phyloP scores from a whole-genome alignment of 2,888 invertebrate genomes.

The Agrochola circellaris region DNA sequence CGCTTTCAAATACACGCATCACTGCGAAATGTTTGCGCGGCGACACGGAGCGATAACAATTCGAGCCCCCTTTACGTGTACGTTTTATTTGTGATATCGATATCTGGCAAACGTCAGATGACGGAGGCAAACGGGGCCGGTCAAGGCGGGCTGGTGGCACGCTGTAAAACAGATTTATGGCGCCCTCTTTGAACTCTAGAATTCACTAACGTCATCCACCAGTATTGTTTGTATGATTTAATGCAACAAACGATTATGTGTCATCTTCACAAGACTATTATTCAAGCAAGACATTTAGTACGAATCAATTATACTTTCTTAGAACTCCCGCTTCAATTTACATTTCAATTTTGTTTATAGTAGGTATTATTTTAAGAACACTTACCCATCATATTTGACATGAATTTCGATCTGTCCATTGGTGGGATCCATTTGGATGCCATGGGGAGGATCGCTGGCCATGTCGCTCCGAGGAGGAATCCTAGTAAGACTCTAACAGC shows the following conservation, averaged over 20 bases:
- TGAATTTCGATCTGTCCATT: conserved; percentile 97
- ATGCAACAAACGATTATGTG: conserved; percentile 31
- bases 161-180: conserved; percentile 62
- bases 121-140: conserved; percentile 70
- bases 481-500: conserved; percentile 94
- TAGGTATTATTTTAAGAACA: conserved; percentile 56
- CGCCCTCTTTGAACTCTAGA: conserved; percentile 63
- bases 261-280: conserved; percentile 19
- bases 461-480: conserved; percentile 96
- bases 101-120: conserved; percentile 58
- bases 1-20: conserved; percentile 76
- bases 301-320: conserved; percentile 24
- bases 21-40: conserved; percentile 74
- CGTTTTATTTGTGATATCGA: conserved; percentile 59
- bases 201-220: conserved; percentile 51
- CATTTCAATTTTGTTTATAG: not conserved
- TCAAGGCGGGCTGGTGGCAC: conserved; percentile 69
- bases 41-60: conserved; percentile 68
- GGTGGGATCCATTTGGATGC: conserved; percentile 98
- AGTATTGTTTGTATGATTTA: conserved; percentile 27
- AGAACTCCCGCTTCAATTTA: conserved; percentile 12
- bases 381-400: conserved; percentile 97
- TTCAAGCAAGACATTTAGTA: conserved; percentile 17
- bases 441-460: conserved; percentile 98
- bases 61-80: conserved; percentile 72